phyloP scores from a whole-genome alignment of 2,797 vertebrate species.

The Phrynocephalus guinanensis region DNA sequence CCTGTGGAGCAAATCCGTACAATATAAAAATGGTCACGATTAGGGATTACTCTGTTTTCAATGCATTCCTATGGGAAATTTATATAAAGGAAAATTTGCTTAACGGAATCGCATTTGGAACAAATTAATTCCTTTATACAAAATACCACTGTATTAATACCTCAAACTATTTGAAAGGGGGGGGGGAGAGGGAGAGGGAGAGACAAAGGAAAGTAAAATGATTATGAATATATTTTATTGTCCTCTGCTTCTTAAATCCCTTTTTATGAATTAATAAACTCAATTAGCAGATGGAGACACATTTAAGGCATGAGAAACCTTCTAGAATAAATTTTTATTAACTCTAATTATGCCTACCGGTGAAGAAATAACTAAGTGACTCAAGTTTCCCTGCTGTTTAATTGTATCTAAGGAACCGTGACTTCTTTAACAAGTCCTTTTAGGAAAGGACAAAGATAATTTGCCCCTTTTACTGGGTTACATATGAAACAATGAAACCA shows the following conservation, averaged over 20 bases:
- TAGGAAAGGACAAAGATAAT: constrained; percentile 50
- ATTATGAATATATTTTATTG: constrained; percentile 41
- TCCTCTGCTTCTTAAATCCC: constrained; percentile 49
- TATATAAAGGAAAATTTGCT: no score
- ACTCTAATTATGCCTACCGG: constrained; percentile 56
- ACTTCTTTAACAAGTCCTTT: constrained; percentile 62
- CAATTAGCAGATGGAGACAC: constrained; percentile 43
- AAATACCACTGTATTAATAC: neutral
- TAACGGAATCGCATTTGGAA: no score
- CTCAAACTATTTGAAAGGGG: neutral
- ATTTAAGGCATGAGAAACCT: constrained; percentile 40
- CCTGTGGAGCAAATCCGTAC: no score
- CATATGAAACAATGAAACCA: constrained; percentile 36
- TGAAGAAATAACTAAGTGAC: constrained; percentile 57
- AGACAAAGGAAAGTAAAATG: neutral
- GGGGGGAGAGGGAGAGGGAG: constrained; percentile 10
- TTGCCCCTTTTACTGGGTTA: constrained; percentile 40
- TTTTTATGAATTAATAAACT: constrained; percentile 59
- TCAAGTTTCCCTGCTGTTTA: constrained; percentile 54
- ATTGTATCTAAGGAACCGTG: constrained; percentile 57
- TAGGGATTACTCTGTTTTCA: no score
- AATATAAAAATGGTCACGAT: no score
- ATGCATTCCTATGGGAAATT: no score
- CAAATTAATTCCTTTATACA: no score
- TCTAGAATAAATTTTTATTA: constrained; percentile 49